Percentiles rank a stretch among this genome's conserved stretches.
Conservation (phyloP, 2,797 vertebrate genomes). For the Lepilemur septentrionalis region DNA sequence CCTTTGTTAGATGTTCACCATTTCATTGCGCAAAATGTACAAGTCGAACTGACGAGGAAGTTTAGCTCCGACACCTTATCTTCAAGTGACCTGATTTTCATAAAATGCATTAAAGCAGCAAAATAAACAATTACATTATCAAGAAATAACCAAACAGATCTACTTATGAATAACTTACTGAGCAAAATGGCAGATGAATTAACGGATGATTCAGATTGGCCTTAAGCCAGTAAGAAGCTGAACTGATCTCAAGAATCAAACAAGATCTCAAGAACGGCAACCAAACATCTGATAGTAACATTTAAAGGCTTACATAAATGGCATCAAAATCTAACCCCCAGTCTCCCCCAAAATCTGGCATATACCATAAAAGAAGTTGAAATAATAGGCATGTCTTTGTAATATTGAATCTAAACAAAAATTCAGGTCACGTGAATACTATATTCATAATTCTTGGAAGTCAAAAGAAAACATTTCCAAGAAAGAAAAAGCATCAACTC, state of each 20-base stretch:
- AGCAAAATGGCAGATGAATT: not conserved
- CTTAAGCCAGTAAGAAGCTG: not conserved
- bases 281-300: not conserved
- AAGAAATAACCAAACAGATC: slow-evolving; percentile 21
- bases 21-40: rapidly evolving
- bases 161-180: not conserved
- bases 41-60: not conserved
- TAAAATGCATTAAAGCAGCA: not conserved
- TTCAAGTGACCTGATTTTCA: not conserved
- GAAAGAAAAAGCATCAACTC: slow-evolving; percentile 39
- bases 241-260: slow-evolving; percentile 18
- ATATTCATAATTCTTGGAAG: not conserved
- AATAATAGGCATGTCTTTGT: not conserved
- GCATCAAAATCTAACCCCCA: not conserved
- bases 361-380: not conserved
- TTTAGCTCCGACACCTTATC: not conserved
- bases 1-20: not conserved
- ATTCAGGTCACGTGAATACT: not conserved
- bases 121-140: not conserved
- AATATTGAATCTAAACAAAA: not conserved
- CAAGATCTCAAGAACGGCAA: not conserved
- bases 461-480: slow-evolving; percentile 6
- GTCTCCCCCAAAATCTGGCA: not conserved
- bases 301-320: not conserved
- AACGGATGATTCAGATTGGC: not conserved